Percentiles rank a stretch among this genome's conserved stretches.
phyloP scores from a whole-genome alignment of 2,797 vertebrate species.

The Chaenodraco wilsoni region DNA sequence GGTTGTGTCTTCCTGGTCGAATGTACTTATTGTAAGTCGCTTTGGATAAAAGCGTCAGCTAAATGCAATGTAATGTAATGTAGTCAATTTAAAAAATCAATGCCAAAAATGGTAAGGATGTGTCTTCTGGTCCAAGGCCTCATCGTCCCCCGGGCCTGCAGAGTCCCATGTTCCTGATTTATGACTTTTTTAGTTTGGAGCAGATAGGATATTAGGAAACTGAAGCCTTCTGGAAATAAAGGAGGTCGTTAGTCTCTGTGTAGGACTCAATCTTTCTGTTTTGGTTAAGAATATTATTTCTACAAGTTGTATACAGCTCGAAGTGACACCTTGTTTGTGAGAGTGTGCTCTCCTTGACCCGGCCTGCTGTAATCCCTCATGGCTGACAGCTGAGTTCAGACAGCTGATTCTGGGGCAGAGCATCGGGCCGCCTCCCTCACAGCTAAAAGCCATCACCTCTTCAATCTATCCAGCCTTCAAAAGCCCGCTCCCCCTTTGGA shows the following conservation, averaged over 20 bases:
- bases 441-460: constrained; percentile 56
- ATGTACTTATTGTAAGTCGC: no score
- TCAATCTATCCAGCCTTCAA: constrained; percentile 54
- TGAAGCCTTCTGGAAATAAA: no score
- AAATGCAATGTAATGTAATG: no score
- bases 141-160: not conserved
- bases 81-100: not conserved
- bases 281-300: not conserved
- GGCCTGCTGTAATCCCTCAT: constrained; percentile 50
- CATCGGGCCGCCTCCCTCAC: constrained; percentile 44
- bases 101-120: not conserved
- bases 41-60: no score
- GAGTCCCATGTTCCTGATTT: not conserved
- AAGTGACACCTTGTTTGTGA: constrained; percentile 17
- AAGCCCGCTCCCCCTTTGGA: constrained; percentile 3
- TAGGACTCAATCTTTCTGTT: no score
- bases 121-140: not conserved
- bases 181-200: not conserved
- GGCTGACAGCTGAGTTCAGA: constrained; percentile 51
- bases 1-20: no score
- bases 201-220: no score
- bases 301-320: not conserved
- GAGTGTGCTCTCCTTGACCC: constrained; percentile 40
- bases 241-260: no score
- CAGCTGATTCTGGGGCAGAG: constrained; percentile 48